phyloP scores from a whole-genome alignment of 2,888 invertebrate genomes.

The Polydesmus complanatus region DNA sequence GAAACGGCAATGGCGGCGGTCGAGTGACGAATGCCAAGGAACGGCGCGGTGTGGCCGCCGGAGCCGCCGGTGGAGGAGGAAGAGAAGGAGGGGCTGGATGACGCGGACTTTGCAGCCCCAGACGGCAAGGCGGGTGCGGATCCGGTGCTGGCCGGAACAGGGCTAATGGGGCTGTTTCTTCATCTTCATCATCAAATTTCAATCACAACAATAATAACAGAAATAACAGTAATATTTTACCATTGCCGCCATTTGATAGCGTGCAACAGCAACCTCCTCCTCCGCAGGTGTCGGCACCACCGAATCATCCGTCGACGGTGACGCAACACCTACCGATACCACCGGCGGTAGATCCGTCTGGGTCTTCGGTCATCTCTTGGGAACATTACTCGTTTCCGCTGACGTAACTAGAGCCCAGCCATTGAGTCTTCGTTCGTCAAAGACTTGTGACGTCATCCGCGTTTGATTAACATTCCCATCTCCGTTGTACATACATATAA shows the following conservation, averaged over 20 bases:
- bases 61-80: constrained; percentile 4
- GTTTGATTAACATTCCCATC: not conserved
- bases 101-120: not conserved
- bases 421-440: too few relatives aligned
- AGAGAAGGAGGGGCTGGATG: constrained; percentile 13
- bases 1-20: not conserved
- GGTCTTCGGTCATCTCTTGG: not conserved
- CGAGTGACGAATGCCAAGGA: not conserved
- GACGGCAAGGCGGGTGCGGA: not conserved
- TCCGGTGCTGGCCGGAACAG: not conserved
- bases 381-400: not conserved
- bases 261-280: not conserved
- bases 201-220: not conserved
- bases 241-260: not conserved
- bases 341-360: not conserved
- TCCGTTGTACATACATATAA: too few relatives aligned
- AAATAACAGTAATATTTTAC: not conserved
- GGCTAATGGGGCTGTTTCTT: not conserved
- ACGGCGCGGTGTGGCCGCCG: not conserved
- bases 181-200: not conserved
- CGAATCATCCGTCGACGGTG: not conserved
- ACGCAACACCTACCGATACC: not conserved
- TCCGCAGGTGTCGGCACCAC: not conserved
- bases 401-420: not conserved
- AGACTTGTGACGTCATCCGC: not conserved